These are phyloP conservation scores for Ivindomyrus marchei DNA, from an alignment of 2,113 vertebrate species.

Conservation along the genomic window DNA sequence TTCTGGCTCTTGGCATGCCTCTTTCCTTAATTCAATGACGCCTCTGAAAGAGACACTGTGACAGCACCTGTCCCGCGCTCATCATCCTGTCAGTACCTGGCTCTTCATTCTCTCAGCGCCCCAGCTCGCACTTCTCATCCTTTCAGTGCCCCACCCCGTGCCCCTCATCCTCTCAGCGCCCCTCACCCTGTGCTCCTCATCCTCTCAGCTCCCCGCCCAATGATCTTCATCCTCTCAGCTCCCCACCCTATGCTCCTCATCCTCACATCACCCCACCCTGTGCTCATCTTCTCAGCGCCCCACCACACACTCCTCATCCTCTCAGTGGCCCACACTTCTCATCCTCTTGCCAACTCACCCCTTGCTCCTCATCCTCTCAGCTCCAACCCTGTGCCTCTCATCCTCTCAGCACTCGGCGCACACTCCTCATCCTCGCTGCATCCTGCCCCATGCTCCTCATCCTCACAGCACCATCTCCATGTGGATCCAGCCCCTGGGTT, in stretches of 20 bases:
- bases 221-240: background rate
- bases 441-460: constrained; percentile 32
- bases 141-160: background rate
- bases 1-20: background rate
- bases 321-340: constrained; percentile 34
- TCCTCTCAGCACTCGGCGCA: background rate
- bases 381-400: background rate
- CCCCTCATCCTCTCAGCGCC: background rate
- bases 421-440: constrained; percentile 25
- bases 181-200: background rate
- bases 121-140: background rate
- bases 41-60: background rate
- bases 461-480: background rate
- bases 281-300: background rate
- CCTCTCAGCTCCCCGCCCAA: background rate
- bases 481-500: background rate
- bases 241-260: background rate
- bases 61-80: constrained; percentile 31
- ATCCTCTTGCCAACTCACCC: background rate
- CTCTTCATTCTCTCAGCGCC: background rate
- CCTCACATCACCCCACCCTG: background rate
- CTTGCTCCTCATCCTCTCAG: constrained; percentile 5
- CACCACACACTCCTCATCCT: constrained; percentile 44
- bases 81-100: background rate
- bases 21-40: constrained; percentile 10